Evolutionary conservation across 2,797 vertebrate genomes (phyloP).

Genomic region (Sebastes vulpes): DNA sequence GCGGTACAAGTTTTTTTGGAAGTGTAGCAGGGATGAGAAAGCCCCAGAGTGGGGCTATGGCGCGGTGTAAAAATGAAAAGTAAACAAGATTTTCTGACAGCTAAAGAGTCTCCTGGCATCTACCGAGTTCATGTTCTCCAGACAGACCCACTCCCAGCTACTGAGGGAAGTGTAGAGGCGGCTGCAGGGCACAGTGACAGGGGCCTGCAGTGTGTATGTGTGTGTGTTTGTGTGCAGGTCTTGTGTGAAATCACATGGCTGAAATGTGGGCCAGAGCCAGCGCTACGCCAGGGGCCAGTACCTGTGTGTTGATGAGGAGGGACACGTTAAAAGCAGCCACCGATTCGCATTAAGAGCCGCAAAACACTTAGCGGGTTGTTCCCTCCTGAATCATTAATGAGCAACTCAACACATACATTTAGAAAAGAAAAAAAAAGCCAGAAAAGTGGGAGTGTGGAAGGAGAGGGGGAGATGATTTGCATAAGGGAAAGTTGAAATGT

Average conservation of each 20-base stretch:
- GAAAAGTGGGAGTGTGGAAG: neutral
- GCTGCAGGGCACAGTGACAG: slow-evolving; percentile 26
- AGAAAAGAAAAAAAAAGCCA: neutral
- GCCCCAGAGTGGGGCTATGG: slow-evolving; percentile 56
- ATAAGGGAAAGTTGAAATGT: slow-evolving; percentile 56
- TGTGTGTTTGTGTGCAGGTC: neutral
- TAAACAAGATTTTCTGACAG: slow-evolving; percentile 79
- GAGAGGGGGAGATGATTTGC: slow-evolving; percentile 23
- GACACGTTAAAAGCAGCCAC: slow-evolving; percentile 75
- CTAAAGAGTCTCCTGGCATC: slow-evolving; percentile 73
- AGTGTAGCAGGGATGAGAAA: slow-evolving; percentile 54
- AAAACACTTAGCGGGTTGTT: slow-evolving; percentile 46
- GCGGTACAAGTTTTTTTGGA: slow-evolving; percentile 49
- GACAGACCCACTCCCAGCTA: slow-evolving; percentile 45
- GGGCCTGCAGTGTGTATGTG: slow-evolving; percentile 1
- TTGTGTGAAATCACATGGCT: neutral
- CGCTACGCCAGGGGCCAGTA: neutral
- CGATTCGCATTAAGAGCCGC: slow-evolving; percentile 36
- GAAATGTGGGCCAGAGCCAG: slow-evolving; percentile 47
- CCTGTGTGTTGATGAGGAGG: slow-evolving; percentile 64
- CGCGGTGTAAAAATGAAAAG: slow-evolving; percentile 70
- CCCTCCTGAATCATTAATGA: slow-evolving; percentile 76
- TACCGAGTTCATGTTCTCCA: slow-evolving; percentile 60
- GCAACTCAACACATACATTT: slow-evolving; percentile 38
- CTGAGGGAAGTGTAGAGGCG: slow-evolving; percentile 31